A percentile compares a stretch with the other conserved stretches of the same genome.
Evolutionary conservation across 2,888 invertebrate genomes (phyloP).

Genomic region (Tyria jacobaeae): DNA sequence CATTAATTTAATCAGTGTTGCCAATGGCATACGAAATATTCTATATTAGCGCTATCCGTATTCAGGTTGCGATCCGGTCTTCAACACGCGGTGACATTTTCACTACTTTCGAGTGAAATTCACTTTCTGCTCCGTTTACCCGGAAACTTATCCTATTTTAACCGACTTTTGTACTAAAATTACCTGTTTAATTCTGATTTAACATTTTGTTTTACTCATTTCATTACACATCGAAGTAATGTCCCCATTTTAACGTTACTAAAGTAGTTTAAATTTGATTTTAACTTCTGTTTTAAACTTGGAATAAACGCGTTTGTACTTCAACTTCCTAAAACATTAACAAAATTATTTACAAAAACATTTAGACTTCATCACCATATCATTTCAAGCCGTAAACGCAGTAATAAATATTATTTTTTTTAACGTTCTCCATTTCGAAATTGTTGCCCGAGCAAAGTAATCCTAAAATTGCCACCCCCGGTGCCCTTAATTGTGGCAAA

Average conservation of each 20-base stretch:
- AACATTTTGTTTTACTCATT: not conserved
- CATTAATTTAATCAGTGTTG: constrained; percentile 46
- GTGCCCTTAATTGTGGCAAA: constrained; percentile 51
- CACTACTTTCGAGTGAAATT: constrained; percentile 73
- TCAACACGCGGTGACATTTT: constrained; percentile 69
- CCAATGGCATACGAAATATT: constrained; percentile 53
- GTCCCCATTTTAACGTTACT: not conserved
- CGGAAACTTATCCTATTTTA: constrained; percentile 48
- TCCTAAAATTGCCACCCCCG: constrained; percentile 50
- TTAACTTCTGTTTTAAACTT: constrained; percentile 1
- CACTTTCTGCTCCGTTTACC: constrained; percentile 73
- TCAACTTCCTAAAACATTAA: constrained; percentile 6
- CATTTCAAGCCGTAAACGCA: constrained; percentile 34
- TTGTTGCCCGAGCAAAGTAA: constrained; percentile 46
- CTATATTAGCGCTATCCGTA: constrained; percentile 56
- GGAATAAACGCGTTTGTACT: not conserved
- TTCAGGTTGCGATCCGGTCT: constrained; percentile 51
- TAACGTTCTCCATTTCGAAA: constrained; percentile 38
- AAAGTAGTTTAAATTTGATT: not conserved
- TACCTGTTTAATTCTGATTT: not conserved
- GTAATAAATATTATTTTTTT: constrained; percentile 51
- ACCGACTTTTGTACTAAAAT: constrained; percentile 30
- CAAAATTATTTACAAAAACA: constrained; percentile 11
- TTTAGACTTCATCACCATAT: constrained; percentile 26
- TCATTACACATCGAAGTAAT: not conserved